Conservation (phyloP, 2,888 invertebrate species). For the Camptogramma bilineatum region DNA sequence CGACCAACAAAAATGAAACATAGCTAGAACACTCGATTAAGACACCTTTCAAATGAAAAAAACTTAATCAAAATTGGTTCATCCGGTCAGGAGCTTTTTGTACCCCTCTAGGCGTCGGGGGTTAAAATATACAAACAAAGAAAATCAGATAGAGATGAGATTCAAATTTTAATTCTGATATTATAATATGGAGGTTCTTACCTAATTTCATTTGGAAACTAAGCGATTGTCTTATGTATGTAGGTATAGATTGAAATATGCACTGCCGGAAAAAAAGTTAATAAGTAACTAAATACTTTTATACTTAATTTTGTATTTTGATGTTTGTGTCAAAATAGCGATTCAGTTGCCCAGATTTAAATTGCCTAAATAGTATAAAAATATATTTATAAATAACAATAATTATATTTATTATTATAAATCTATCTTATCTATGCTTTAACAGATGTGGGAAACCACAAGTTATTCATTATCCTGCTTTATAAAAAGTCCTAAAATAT, state of each 20-base stretch:
- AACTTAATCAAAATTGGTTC: no score
- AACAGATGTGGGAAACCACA: slow-evolving; percentile 11
- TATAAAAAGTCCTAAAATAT: slow-evolving; percentile 28
- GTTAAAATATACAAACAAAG: not conserved
- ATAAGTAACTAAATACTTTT: slow-evolving; percentile 19
- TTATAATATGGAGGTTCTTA: no score
- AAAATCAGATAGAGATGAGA: not conserved
- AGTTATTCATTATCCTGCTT: slow-evolving; percentile 30
- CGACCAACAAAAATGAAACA: no score
- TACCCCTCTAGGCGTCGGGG: no score
- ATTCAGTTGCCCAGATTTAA: slow-evolving; percentile 27
- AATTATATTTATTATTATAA: slow-evolving; percentile 19
- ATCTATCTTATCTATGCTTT: slow-evolving; percentile 41
- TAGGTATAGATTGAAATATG: slow-evolving; percentile 29
- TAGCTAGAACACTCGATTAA: no score
- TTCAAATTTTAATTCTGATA: not conserved
- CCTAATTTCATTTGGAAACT: slow-evolving; percentile 7
- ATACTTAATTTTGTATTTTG: slow-evolving; percentile 31
- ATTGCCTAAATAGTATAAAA: slow-evolving; percentile 36
- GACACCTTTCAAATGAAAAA: no score
- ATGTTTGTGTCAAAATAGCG: slow-evolving; percentile 19
- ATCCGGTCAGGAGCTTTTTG: no score
- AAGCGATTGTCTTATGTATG: slow-evolving; percentile 10
- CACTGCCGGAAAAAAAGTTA: slow-evolving; percentile 34
- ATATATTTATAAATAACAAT: slow-evolving; percentile 6